Conservation (phyloP, 1,140 invertebrate species). For the Eueides isabella region DNA sequence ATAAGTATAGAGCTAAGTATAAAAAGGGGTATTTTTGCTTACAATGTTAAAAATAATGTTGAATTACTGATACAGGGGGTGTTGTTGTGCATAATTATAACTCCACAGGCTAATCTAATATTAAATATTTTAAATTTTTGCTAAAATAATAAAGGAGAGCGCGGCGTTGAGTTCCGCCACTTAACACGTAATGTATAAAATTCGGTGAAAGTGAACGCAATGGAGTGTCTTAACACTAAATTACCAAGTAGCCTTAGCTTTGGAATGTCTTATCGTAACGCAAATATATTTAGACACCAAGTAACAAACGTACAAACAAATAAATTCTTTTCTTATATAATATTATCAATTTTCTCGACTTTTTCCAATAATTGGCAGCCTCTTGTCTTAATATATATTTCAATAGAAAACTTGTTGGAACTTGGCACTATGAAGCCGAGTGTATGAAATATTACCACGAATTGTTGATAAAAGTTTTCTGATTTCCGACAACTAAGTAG, state of each 20-base stretch:
- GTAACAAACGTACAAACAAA: no score
- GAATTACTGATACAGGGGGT: background rate
- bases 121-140: no score
- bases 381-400: background rate
- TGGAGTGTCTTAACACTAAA: no score
- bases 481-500: background rate
- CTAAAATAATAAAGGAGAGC: background rate
- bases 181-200: background rate
- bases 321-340: background rate
- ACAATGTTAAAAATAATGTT: no score
- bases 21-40: no score
- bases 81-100: background rate
- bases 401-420: background rate
- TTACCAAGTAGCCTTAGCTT: no score
- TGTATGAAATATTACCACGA: background rate
- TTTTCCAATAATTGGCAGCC: background rate
- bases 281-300: no score
- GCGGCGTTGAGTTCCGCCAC: background rate
- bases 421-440: background rate
- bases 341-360: background rate
- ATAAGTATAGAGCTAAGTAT: no score
- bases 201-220: background rate
- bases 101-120: no score
- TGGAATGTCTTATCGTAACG: no score
- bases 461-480: slow-evolving; percentile 1